Conservation (phyloP, 2,113 vertebrate genomes). For the Macquaria australasica region DNA sequence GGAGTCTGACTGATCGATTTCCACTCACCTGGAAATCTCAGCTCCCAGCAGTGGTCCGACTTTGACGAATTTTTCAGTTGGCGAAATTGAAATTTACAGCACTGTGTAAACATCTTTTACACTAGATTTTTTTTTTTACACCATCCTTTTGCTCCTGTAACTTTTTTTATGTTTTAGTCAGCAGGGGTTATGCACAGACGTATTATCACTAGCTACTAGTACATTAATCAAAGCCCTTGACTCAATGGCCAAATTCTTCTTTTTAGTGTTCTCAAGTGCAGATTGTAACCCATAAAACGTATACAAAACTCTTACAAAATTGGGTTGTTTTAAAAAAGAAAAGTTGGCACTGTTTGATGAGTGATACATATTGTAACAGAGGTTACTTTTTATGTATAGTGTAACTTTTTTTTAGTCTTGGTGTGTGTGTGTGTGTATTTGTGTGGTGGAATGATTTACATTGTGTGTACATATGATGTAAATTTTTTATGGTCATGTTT, state of each 20-base stretch:
- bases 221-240: not conserved
- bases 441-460: not conserved
- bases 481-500: not conserved
- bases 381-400: not conserved
- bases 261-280: not conserved
- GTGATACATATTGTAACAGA: not conserved
- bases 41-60: conserved; percentile 23
- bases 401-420: not conserved
- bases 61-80: conserved; percentile 16
- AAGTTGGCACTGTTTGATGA: not conserved
- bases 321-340: too few species aligned
- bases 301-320: not conserved
- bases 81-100: not conserved
- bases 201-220: not conserved
- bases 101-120: conserved; percentile 1
- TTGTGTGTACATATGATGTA: too few species aligned
- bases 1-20: conserved; percentile 30
- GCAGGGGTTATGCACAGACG: not conserved
- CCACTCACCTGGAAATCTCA: not conserved
- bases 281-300: not conserved
- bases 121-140: not conserved
- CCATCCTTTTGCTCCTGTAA: not conserved
- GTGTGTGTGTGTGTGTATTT: not conserved
- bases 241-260: not conserved
- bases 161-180: not conserved